Conservation (phyloP, 2,888 invertebrate genomes). For the Watsonalla binaria region DNA sequence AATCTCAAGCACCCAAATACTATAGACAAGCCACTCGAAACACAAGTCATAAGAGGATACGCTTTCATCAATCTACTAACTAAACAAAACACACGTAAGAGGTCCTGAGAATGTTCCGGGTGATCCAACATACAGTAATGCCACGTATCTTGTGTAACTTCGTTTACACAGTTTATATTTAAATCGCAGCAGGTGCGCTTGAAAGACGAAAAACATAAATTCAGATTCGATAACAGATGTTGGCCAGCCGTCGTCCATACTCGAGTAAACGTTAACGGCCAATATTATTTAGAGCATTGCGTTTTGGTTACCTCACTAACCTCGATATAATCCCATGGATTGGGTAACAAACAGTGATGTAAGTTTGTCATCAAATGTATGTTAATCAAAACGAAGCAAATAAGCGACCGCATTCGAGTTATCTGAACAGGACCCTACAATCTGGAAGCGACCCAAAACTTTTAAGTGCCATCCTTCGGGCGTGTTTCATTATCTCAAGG, state of each 20-base stretch:
- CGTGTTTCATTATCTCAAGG: slow-evolving; percentile 60
- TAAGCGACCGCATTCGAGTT: slow-evolving; percentile 46
- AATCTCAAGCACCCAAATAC: slow-evolving; percentile 47
- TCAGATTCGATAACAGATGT: slow-evolving; percentile 70
- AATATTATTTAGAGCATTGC: slow-evolving; percentile 51
- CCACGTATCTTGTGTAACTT: slow-evolving; percentile 17
- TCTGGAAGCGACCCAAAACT: slow-evolving; percentile 51
- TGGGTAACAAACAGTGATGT: slow-evolving; percentile 26
- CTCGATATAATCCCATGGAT: slow-evolving; percentile 42
- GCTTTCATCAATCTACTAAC: slow-evolving; percentile 52
- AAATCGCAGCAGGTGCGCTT: slow-evolving; percentile 63
- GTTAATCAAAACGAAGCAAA: slow-evolving; percentile 51
- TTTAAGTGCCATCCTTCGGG: slow-evolving; percentile 53
- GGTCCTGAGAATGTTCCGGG: slow-evolving; percentile 35
- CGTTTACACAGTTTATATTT: slow-evolving; percentile 40
- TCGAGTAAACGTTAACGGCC: slow-evolving; percentile 52
- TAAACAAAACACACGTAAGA: slow-evolving; percentile 40
- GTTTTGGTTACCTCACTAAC: slow-evolving; percentile 42
- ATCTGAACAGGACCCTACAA: slow-evolving; percentile 61
- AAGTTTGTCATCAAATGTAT: slow-evolving; percentile 28
- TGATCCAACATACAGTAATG: slow-evolving; percentile 21
- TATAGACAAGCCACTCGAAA: slow-evolving; percentile 58
- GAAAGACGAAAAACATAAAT: slow-evolving; percentile 71
- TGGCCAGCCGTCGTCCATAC: slow-evolving; percentile 56
- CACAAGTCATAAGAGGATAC: slow-evolving; percentile 33